Percentiles rank a stretch among this genome's conserved stretches.
phyloP scores from a whole-genome alignment of 2,888 invertebrate species.

The Adelognathus sp. region DNA sequence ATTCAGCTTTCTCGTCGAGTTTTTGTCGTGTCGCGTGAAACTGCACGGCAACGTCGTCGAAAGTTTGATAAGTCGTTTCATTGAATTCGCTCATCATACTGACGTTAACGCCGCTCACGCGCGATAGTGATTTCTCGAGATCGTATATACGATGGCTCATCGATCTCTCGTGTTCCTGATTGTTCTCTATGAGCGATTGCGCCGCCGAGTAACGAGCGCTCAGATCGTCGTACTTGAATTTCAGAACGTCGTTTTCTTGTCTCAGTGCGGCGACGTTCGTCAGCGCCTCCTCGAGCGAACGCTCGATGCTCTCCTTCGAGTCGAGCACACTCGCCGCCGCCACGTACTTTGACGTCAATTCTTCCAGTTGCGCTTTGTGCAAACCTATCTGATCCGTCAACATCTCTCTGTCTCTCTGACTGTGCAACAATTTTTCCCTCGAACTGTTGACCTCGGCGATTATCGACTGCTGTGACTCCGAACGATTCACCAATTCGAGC shows the following conservation, averaged over 20 bases:
- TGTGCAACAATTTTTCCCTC: constrained; percentile 67
- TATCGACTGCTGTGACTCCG: constrained; percentile 68
- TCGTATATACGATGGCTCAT: constrained; percentile 68
- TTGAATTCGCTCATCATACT: constrained; percentile 73
- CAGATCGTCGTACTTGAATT: constrained; percentile 74
- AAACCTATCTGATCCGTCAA: constrained; percentile 74
- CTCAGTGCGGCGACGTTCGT: constrained; percentile 70
- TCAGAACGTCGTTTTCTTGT: constrained; percentile 71
- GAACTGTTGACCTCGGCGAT: constrained; percentile 67
- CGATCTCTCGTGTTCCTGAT: constrained; percentile 70
- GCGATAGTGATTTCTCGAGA: constrained; percentile 73
- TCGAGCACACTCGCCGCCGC: constrained; percentile 73
- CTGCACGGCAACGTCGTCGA: constrained; percentile 74
- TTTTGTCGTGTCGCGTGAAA: constrained; percentile 72
- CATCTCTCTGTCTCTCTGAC: constrained; percentile 70
- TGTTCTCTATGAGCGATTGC: constrained; percentile 74
- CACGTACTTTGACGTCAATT: constrained; percentile 76
- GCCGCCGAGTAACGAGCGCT: constrained; percentile 73
- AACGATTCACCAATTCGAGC: constrained; percentile 71
- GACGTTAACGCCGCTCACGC: constrained; percentile 72
- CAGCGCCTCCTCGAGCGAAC: constrained; percentile 76
- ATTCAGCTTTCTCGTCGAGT: constrained; percentile 74
- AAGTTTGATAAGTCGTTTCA: constrained; percentile 76
- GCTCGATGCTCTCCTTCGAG: constrained; percentile 78
- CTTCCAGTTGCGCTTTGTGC: constrained; percentile 75